Base-by-base conservation (phyloP, 1,140 invertebrate genomes). In the Bicyclus anynana region DNA sequence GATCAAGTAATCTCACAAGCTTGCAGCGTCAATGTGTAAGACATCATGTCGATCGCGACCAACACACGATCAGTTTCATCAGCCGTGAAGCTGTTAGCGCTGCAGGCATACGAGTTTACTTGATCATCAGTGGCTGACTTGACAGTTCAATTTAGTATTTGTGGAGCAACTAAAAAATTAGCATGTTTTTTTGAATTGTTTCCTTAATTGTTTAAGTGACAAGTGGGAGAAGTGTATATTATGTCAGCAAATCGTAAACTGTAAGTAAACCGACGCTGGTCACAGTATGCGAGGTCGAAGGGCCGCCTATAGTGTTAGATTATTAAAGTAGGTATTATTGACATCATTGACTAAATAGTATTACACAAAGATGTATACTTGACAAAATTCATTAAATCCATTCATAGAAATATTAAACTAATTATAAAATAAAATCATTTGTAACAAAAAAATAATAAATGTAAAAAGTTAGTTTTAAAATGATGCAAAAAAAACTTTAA, bases 251-350 rank as follows among this genome's bases (percentile, higher is more conserved):
- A 29, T 33, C 17, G 50, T 62, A 62, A 55, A 61, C 35, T 67
- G 42, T 81, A 80, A 80, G 69, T 26, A 66, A 69, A 73, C 73
- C 69, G 76, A 80, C 77, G 78, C 65, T 72, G 74, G 72, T 83
- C 76, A 77, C 66, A 67, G 59, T 58, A 66, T 65, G 74, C 67
- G 62, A 74, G 76, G 77, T 83, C 74, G 72, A 72, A 59, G 67
- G 80, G 74, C 84, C 82, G 82, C 84, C 82, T 87, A 84, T 87
- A 84, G 79, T 71, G 60, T 74, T 81, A 80, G 72, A 57, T 63
- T 80, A 77, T 67, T 52, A 59, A 65, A 63, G 48, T 65, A 68
- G 17, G 35, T 14, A 46, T 10, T 21, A 58, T 55, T 57, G 60
- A 56, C 52, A 37, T 61, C 38, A n/a, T n/a, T 53, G 44, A 55